These are phyloP conservation scores for Pogoniulus pusillus DNA, from an alignment of 2,797 vertebrate species.

Conservation along the genomic window DNA sequence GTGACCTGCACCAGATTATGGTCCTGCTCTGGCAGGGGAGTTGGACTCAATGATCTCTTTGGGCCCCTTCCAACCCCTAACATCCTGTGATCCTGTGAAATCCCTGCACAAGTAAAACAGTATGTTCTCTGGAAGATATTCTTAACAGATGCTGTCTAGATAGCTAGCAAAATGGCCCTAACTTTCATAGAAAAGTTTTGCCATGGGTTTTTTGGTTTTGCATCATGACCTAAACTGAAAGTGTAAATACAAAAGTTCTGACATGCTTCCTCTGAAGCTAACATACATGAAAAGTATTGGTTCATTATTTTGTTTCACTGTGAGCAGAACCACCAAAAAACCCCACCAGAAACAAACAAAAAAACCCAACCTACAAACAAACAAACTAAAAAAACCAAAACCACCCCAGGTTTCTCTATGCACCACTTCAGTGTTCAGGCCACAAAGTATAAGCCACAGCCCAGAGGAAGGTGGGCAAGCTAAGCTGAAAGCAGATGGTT, in stretches of 20 bases:
- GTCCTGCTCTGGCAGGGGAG: too few relatives aligned
- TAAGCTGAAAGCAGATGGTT: fast-evolving
- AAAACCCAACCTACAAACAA: too few relatives aligned
- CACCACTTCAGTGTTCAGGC: not conserved
- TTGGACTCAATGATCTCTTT: too few relatives aligned
- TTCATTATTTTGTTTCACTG: not conserved
- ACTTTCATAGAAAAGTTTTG: not conserved
- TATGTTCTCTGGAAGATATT: not conserved
- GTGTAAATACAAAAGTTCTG: not conserved
- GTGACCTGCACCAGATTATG: too few relatives aligned
- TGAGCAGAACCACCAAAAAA: not conserved
- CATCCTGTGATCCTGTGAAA: not conserved
- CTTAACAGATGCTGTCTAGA: not conserved
- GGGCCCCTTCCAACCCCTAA: too few relatives aligned
- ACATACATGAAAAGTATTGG: not conserved
- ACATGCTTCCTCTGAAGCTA: not conserved
- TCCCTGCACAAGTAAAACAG: not conserved
- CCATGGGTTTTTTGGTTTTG: not conserved
- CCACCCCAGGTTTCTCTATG: not conserved
- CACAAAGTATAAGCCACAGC: not conserved
- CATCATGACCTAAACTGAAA: not conserved
- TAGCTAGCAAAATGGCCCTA: not conserved
- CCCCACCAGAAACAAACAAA: not conserved
- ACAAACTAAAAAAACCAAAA: too few relatives aligned
- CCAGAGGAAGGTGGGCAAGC: not conserved